Conservation (phyloP, 2,888 invertebrate species). For the Xestobium rufovillosum region DNA sequence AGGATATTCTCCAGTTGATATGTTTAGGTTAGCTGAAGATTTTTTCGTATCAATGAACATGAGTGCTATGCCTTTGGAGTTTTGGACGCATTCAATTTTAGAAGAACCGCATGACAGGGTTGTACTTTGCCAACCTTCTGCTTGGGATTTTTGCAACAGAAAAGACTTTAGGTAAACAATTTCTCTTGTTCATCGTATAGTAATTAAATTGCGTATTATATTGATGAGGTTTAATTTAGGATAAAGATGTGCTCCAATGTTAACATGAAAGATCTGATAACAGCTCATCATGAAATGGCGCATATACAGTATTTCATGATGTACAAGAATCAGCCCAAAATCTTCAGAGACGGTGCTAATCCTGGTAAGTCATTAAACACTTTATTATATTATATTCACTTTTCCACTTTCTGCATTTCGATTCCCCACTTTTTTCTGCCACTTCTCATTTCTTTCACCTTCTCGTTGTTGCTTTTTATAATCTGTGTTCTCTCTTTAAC, state of each 20-base stretch:
- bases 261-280: conserved; percentile 77
- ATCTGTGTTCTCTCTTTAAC: no score
- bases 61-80: conserved; percentile 76
- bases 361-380: conserved; percentile 55
- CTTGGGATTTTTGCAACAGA: conserved; percentile 90
- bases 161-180: conserved; percentile 70
- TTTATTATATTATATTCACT: conserved; percentile 10
- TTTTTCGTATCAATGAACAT: conserved; percentile 87
- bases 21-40: conserved; percentile 84
- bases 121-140: conserved; percentile 82
- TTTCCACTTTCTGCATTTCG: no score
- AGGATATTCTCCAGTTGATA: conserved; percentile 75
- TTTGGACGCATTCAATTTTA: conserved; percentile 81
- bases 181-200: conserved; percentile 7
- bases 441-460: no score
- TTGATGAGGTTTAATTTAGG: conserved; percentile 44
- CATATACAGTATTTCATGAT: conserved; percentile 84
- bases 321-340: conserved; percentile 74
- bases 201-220: conserved; percentile 8
- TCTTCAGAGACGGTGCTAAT: conserved; percentile 87
- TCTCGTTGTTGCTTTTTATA: no score
- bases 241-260: conserved; percentile 85
- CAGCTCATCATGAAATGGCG: conserved; percentile 88
- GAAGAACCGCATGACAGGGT: conserved; percentile 71
- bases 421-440: no score